Conservation (phyloP, 1,140 invertebrate species). For the Camponotus floridanus region DNA sequence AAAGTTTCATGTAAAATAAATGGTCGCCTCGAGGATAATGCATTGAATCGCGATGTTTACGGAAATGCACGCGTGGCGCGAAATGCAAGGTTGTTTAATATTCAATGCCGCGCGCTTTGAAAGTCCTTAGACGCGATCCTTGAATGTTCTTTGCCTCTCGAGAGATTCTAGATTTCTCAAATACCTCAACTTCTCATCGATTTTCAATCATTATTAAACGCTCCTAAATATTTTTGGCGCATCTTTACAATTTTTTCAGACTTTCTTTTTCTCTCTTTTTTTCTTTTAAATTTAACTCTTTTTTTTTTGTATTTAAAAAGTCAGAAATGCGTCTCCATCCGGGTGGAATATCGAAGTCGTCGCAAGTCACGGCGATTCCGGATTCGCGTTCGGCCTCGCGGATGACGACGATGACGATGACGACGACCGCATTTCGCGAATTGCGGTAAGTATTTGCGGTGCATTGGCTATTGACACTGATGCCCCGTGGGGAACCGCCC, state of each 20-base stretch:
- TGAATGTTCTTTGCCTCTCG: background rate
- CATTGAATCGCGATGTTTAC: constrained; percentile 43
- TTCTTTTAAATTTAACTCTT: background rate
- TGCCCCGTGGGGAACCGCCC: background rate
- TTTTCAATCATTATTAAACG: background rate
- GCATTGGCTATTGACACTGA: constrained; percentile 44
- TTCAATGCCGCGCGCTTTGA: constrained; percentile 43
- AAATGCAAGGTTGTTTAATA: constrained; percentile 20
- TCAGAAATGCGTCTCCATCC: too few relatives aligned
- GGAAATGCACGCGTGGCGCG: constrained; percentile 24
- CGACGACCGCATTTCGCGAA: constrained; percentile 48
- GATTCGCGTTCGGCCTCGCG: background rate
- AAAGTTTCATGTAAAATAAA: constrained; percentile 45
- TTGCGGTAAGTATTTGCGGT: constrained; percentile 30
- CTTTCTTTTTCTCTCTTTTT: background rate
- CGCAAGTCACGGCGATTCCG: background rate
- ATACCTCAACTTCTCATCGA: background rate
- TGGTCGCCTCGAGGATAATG: background rate
- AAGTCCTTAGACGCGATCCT: constrained; percentile 38
- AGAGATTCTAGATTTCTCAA: background rate
- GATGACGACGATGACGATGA: background rate
- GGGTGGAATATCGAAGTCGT: background rate
- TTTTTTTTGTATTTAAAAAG: too few relatives aligned
- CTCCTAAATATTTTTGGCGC: background rate
- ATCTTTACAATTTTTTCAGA: background rate